Conservation (phyloP, 2,797 vertebrate genomes). For the Pangasius sanitwongsei region DNA sequence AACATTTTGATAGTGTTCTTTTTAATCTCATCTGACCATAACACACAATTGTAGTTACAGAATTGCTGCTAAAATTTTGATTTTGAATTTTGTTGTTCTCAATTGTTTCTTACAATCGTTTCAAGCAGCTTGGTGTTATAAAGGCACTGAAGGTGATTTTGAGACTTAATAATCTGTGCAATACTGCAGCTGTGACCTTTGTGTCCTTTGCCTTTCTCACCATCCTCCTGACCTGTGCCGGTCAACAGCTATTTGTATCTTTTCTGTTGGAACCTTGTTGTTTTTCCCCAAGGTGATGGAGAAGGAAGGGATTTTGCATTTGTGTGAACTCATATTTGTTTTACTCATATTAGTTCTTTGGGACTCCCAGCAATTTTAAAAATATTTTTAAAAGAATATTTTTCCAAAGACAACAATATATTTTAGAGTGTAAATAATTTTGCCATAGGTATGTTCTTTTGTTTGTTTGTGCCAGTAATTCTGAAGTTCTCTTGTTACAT, state of each 20-base stretch:
- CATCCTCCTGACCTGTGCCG: background rate
- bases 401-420: background rate
- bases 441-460: background rate
- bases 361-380: no score
- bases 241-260: background rate
- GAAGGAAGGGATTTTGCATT: background rate
- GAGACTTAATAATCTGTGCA: background rate
- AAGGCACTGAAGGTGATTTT: no score
- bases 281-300: background rate
- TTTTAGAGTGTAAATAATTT: background rate
- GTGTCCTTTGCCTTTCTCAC: background rate
- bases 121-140: background rate
- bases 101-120: background rate
- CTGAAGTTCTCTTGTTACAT: background rate
- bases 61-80: background rate
- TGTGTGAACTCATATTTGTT: background rate
- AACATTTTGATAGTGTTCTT: background rate
- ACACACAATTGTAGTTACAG: background rate
- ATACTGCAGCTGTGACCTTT: background rate
- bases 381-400: background rate
- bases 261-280: background rate
- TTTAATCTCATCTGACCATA: background rate
- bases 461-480: background rate
- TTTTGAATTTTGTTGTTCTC: background rate
- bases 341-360: background rate